Evolutionary conservation across 2,888 invertebrate genomes (phyloP).

Genomic region (Nomada fabriciana): DNA sequence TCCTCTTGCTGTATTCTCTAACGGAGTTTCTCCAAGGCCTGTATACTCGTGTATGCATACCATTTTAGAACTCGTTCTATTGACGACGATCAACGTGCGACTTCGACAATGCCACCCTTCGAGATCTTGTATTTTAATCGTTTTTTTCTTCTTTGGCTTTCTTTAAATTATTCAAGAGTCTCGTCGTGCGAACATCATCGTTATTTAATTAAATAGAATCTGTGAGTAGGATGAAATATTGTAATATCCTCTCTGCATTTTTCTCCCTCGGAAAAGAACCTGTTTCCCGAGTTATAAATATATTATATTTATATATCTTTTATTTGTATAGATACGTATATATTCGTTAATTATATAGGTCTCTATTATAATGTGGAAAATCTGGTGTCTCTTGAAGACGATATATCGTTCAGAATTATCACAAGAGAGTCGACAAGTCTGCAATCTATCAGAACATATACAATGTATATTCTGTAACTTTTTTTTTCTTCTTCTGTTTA

Average conservation of each 20-base stretch:
- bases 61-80: slow-evolving; percentile 43
- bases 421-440: slow-evolving; percentile 50
- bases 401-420: slow-evolving; percentile 53
- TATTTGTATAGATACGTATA: slow-evolving; percentile 36
- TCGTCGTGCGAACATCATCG: slow-evolving; percentile 29
- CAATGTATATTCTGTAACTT: slow-evolving; percentile 9
- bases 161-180: slow-evolving; percentile 12
- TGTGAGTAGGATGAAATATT: slow-evolving; percentile 44
- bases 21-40: slow-evolving; percentile 41
- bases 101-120: slow-evolving; percentile 20
- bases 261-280: slow-evolving; percentile 25
- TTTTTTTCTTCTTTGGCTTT: not conserved
- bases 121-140: slow-evolving; percentile 11
- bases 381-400: slow-evolving; percentile 44
- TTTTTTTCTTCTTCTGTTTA: not conserved
- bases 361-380: slow-evolving; percentile 53
- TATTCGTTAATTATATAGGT: slow-evolving; percentile 42
- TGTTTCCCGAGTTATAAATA: slow-evolving; percentile 43
- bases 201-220: slow-evolving; percentile 53
- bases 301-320: slow-evolving; percentile 19
- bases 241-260: slow-evolving; percentile 33
- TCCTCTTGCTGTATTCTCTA: slow-evolving; percentile 16
- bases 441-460: slow-evolving; percentile 25
- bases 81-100: slow-evolving; percentile 52
- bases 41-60: slow-evolving; percentile 32